Evolutionary conservation across 2,888 invertebrate species (phyloP).

Genomic region (Drosophila monieri): DNA sequence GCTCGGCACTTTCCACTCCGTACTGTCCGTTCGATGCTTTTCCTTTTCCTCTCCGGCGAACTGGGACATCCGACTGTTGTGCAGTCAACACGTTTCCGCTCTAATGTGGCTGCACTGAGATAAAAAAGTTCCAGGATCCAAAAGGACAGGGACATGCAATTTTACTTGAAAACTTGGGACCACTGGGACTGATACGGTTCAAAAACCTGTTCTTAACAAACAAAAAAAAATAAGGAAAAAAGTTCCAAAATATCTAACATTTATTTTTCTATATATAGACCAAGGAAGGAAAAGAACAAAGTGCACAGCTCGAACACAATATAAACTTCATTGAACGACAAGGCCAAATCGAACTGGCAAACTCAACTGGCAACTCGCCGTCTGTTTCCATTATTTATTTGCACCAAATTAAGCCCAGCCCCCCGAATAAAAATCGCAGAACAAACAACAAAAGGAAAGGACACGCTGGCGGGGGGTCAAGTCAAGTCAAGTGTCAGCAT

Average conservation of each 20-base stretch:
- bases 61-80: constrained; percentile 35
- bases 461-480: constrained; percentile 37
- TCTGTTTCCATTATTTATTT: constrained; percentile 76
- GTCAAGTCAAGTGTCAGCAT: constrained; percentile 79
- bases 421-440: constrained; percentile 37
- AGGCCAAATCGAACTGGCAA: constrained; percentile 66
- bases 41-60: constrained; percentile 12
- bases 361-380: constrained; percentile 49
- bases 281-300: constrained; percentile 67
- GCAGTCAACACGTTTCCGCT: constrained; percentile 50
- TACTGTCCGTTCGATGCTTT: constrained; percentile 6
- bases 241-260: neutral
- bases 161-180: neutral
- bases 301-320: constrained; percentile 68
- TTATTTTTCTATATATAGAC: constrained; percentile 1
- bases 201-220: neutral
- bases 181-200: neutral
- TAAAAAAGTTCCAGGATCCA: neutral
- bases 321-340: constrained; percentile 55
- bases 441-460: constrained; percentile 4
- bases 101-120: constrained; percentile 37
- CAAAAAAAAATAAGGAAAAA: neutral
- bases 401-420: constrained; percentile 70
- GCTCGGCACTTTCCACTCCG: constrained; percentile 9
- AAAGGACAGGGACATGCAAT: neutral